Percentiles rank a stretch among this genome's conserved stretches.
phyloP scores from a whole-genome alignment of 1,140 invertebrate genomes.

The Hirudo medicinalis region DNA sequence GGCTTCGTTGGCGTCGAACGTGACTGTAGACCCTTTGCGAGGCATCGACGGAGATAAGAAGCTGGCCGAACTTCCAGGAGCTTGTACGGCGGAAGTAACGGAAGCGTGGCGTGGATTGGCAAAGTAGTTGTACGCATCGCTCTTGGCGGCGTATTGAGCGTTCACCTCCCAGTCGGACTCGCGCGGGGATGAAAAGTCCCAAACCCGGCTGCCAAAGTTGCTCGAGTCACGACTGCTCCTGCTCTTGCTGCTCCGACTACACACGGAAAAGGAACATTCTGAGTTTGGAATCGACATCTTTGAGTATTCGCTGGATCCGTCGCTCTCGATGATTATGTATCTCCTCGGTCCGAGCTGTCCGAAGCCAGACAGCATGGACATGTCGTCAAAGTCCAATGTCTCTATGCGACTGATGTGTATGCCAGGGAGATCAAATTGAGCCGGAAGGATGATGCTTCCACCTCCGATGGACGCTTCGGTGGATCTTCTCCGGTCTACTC shows the following conservation, averaged over 20 bases:
- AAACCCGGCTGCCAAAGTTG: slow-evolving; percentile 17
- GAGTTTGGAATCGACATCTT: slow-evolving; percentile 19
- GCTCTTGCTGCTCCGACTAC: slow-evolving; percentile 18
- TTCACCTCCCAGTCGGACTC: slow-evolving; percentile 22
- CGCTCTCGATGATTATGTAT: slow-evolving; percentile 22
- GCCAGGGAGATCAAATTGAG: slow-evolving; percentile 19
- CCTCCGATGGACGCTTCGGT: slow-evolving; percentile 2
- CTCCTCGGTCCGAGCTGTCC: slow-evolving; percentile 16
- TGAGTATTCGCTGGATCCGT: slow-evolving; percentile 20
- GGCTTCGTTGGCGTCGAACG: slow-evolving; percentile 17
- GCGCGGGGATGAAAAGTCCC: slow-evolving; percentile 20
- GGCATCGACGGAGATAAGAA: slow-evolving; percentile 17
- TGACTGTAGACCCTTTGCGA: slow-evolving; percentile 19
- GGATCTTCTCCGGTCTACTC: slow-evolving; percentile 14
- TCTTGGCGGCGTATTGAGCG: slow-evolving; percentile 5
- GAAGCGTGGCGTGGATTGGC: neutral
- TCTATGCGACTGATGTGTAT: slow-evolving; percentile 22
- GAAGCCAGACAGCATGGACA: slow-evolving; percentile 11
- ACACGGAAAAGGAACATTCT: slow-evolving; percentile 18
- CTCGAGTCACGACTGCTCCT: slow-evolving; percentile 18
- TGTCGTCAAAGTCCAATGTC: slow-evolving; percentile 19
- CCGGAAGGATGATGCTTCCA: slow-evolving; percentile 4
- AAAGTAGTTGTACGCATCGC: neutral
- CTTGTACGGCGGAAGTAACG: neutral
- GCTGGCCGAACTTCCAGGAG: neutral